A percentile compares a stretch with the other conserved stretches of the same genome.
These are phyloP conservation scores for Pseudanteris insignis DNA, from an alignment of 2,888 invertebrate species.

Conservation along the genomic window DNA sequence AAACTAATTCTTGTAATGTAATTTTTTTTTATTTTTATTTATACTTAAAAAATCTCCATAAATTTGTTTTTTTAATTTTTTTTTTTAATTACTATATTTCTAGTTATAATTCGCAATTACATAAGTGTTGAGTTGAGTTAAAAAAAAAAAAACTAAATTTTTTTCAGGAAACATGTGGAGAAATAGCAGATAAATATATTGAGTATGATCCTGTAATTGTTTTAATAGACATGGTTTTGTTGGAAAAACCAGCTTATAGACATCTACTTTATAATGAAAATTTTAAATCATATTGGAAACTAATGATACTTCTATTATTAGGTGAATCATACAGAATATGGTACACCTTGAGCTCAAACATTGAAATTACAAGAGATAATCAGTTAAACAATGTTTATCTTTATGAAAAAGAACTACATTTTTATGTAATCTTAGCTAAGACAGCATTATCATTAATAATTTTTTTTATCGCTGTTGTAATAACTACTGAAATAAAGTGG, in stretches of 20 bases:
- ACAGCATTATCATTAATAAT: conserved; percentile 55
- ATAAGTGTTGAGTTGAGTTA: neutral
- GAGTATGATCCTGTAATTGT: conserved; percentile 91
- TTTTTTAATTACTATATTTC: neutral
- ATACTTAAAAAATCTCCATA: too few relatives aligned
- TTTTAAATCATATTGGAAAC: conserved; percentile 82
- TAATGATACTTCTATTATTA: conserved; percentile 79
- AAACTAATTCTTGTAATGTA: too few relatives aligned
- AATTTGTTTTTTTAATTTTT: too few relatives aligned
- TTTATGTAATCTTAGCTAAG: conserved; percentile 57
- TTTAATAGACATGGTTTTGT: conserved; percentile 83
- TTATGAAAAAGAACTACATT: conserved; percentile 55
- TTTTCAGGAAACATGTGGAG: conserved; percentile 77
- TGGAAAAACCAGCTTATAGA: conserved; percentile 83
- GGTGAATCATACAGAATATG: conserved; percentile 84
- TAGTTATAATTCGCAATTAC: too few relatives aligned
- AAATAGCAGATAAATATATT: conserved; percentile 86
- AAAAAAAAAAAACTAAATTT: too few relatives aligned
- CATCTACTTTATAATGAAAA: conserved; percentile 85
- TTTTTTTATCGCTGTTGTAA: conserved; percentile 52
- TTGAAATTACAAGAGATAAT: conserved; percentile 15
- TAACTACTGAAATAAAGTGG: conserved; percentile 58
- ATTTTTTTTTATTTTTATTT: too few relatives aligned
- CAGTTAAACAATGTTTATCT: neutral
- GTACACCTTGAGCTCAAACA: conserved; percentile 54